Evolutionary conservation across 2,888 invertebrate genomes (phyloP).

Genomic region (Meloe dianella): DNA sequence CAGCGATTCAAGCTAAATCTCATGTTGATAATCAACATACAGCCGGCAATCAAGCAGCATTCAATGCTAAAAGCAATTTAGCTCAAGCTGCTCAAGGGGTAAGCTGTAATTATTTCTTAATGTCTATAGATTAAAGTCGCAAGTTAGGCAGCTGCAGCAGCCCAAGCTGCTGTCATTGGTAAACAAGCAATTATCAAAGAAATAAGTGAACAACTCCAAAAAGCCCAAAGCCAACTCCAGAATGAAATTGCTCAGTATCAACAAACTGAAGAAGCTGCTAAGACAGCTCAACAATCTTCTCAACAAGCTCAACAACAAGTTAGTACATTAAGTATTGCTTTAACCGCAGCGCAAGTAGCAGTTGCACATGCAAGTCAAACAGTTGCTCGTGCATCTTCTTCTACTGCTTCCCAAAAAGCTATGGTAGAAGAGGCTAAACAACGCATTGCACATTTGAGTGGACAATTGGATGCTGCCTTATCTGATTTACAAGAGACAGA

Average conservation of each 20-base stretch:
- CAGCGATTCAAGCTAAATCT: constrained; percentile 22
- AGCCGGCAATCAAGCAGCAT: constrained; percentile 15
- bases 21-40: constrained; percentile 16
- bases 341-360: constrained; percentile 60
- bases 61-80: constrained; percentile 14
- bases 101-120: background rate
- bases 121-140: background rate
- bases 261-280: constrained; percentile 70
- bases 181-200: constrained; percentile 58
- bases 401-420: constrained; percentile 72
- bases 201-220: constrained; percentile 72
- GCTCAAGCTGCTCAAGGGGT: constrained; percentile 17
- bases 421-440: constrained; percentile 74
- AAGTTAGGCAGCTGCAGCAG: constrained; percentile 65
- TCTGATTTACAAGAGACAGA: constrained; percentile 75
- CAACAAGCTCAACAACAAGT: constrained; percentile 69
- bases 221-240: constrained; percentile 68
- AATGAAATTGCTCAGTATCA: constrained; percentile 71
- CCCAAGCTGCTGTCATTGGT: constrained; percentile 66
- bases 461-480: constrained; percentile 67
- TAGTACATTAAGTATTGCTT: constrained; percentile 73
- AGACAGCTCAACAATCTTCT: constrained; percentile 69
- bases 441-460: constrained; percentile 61
- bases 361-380: constrained; percentile 73
- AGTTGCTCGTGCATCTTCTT: constrained; percentile 70